Evolutionary conservation across 1,140 invertebrate genomes (phyloP), one percentile per base, ranked within the genome.

Genomic region (Medauroidea extradentata): DNA sequence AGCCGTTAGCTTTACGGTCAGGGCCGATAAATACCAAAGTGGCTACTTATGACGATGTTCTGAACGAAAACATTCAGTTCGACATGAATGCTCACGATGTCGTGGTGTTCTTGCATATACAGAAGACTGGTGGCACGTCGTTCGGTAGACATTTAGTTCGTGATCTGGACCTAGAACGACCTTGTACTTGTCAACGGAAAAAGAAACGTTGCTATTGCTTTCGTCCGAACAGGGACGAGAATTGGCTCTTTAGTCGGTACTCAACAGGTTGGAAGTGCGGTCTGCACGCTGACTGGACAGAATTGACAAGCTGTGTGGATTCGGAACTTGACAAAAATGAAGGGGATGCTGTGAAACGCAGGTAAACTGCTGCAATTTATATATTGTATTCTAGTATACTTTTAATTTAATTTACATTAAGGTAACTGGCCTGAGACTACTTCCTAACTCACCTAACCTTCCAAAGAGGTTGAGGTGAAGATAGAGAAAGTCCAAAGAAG

Each of bases 201-300:
- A 82, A 85, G 55, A 96, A 94, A 76, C 83, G 91, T 60, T 97
- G 94, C 76, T 91, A 93, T 75, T 96, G 94, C 80, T 92, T 93
- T 77, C 83, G 92, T 68, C 92, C 92, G 57, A 89, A 90, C 79
- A 84, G 87, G 69, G 88, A 91, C 74, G 88, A 94, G 80, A 88
- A 90, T 77, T 99, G 97, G 97, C 81, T 99, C 48, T 99, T 99
- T 78, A 98, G 94, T 71, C 84, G 97, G 67, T 98, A 98, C 77
- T 98, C 96, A 7, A 98, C 94, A 16, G 97, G 97, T 49, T 99
- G 97, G 97, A 93, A 93, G 69, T 99, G 97, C 80, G 96, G 97
- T 51, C 78, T 99, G 16, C 97, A 99, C 78, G 95, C 97, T 9
- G 93, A 99, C 78, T 99, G 94, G 90, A 98, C 96, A 13, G 96